A percentile compares a stretch with the other conserved stretches of the same genome.
phyloP scores from a whole-genome alignment of 2,888 invertebrate species.

The Trichogramma evanescens region DNA sequence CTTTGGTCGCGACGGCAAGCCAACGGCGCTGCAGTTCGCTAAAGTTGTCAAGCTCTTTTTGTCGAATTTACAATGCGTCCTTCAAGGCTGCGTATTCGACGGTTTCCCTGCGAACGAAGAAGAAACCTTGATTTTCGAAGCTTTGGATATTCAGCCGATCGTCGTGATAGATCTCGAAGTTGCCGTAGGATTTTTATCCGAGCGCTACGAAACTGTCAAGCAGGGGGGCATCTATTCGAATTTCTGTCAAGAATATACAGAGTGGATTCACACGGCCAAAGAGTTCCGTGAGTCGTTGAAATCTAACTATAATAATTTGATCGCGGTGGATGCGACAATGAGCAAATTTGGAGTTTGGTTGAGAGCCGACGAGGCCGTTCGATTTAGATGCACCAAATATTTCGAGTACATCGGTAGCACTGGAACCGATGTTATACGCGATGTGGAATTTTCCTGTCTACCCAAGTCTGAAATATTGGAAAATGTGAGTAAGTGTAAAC shows the following conservation, averaged over 20 bases:
- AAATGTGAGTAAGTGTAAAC: conserved; percentile 50
- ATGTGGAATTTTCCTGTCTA: conserved; percentile 52
- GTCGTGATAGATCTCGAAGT: conserved; percentile 53
- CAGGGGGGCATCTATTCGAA: conserved; percentile 35
- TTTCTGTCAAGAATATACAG: conserved; percentile 29
- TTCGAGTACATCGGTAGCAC: conserved; percentile 52
- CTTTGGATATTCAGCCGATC: conserved; percentile 54
- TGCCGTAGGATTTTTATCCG: conserved; percentile 40
- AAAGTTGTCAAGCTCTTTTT: conserved; percentile 52
- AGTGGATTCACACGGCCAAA: conserved; percentile 45
- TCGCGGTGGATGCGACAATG: conserved; percentile 48
- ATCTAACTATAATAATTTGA: conserved; percentile 53
- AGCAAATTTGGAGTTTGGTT: conserved; percentile 55
- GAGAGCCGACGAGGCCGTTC: conserved; percentile 44
- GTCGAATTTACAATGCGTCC: conserved; percentile 48
- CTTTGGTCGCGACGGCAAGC: conserved; percentile 47
- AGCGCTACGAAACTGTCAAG: conserved; percentile 44
- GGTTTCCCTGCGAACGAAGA: conserved; percentile 55
- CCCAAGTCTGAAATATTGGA: conserved; percentile 52
- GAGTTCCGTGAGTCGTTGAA: conserved; percentile 51
- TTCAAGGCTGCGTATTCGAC: conserved; percentile 58
- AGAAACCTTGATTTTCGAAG: conserved; percentile 50
- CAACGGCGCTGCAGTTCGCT: conserved; percentile 48
- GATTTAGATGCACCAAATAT: conserved; percentile 46
- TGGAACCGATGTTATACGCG: conserved; percentile 49